Evolutionary conservation across 2,797 vertebrate genomes (phyloP), one percentile per base, ranked within the genome.

Genomic region (Enteromius viviparus): DNA sequence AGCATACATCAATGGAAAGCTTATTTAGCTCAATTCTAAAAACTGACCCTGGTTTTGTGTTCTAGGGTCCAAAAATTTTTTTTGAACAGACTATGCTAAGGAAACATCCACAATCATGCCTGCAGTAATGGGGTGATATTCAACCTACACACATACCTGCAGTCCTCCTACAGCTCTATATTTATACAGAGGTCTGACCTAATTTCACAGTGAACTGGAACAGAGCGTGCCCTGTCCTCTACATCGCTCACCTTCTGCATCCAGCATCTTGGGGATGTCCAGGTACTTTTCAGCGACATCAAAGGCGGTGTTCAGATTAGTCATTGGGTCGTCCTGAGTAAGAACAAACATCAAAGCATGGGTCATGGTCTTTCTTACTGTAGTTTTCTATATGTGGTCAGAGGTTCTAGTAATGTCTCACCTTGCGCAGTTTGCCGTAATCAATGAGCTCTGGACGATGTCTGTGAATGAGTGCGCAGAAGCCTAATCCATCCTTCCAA

Each of bases 391-490:
- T n/a, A 23, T 49, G 34, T 68, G n/a, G 3, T 60, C 17, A 40
- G n/a, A n/a, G 15, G 5, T 15, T 72, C 26, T 34, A 6, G 26
- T 29, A 47, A 45, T 42, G 4, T 0, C 87, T 83, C 92, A 98
- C 98, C 97, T 99, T 99, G 87, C 98, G 96, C 85, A 99, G 95
- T 87, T 99, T 99, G 47, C 96, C 97, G 0, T 99, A 99, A 92
- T 99, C 98, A 0, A 99, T 99, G 91, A 99, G 97, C 85, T 99
- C 98, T 70, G 98, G 98, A 91, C 98, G 97, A 91, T 99, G 98
- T 91, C 98, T 96, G 87, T 99, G 98, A 91, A 99, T 99, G 90
- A 99, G 96, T 1, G 98, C 98, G 64, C 98, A 99, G 94, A 99
- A 99, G 80, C 98, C 98, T 88, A 99, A 95, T 82, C 98, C 98